A percentile compares a stretch with the other conserved stretches of the same genome.
phyloP scores from a whole-genome alignment of 2,888 invertebrate genomes.

The Panorpa germanica region DNA sequence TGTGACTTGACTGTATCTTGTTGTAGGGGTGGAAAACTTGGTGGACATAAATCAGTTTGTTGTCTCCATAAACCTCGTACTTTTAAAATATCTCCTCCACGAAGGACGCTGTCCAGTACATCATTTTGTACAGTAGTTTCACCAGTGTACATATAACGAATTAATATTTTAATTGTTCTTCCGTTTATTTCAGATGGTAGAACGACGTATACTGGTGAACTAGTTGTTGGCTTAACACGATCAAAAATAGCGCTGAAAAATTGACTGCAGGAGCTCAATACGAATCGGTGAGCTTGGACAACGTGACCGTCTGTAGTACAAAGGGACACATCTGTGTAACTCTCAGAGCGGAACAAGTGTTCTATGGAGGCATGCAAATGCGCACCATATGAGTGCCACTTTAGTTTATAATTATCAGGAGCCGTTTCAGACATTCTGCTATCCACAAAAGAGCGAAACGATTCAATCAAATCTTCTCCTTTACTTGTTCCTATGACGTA shows the following conservation, averaged over 20 bases:
- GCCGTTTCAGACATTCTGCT: constrained; percentile 24
- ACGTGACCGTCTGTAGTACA: constrained; percentile 63
- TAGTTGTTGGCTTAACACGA: constrained; percentile 20
- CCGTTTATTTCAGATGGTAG: constrained; percentile 66
- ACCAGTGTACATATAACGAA: constrained; percentile 74
- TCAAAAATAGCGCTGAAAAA: constrained; percentile 25
- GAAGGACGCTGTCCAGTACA: constrained; percentile 58
- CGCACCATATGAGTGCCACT: constrained; percentile 74
- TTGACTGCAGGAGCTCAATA: constrained; percentile 64
- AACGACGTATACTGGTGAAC: constrained; percentile 42
- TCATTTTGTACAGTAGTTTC: constrained; percentile 68
- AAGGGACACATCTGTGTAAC: constrained; percentile 65
- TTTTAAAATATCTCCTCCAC: constrained; percentile 65
- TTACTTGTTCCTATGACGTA: too few relatives aligned
- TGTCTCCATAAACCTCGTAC: constrained; percentile 64
- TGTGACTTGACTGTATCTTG: too few relatives aligned
- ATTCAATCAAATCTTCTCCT: too few relatives aligned
- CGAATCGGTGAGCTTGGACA: constrained; percentile 70
- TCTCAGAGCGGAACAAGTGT: constrained; percentile 42
- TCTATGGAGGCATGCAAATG: constrained; percentile 64
- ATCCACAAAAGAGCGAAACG: too few relatives aligned
- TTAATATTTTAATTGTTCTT: constrained; percentile 58
- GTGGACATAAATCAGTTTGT: too few relatives aligned
- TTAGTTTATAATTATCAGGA: constrained; percentile 68
- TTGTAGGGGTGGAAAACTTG: too few relatives aligned